Evolutionary conservation across 2,797 vertebrate genomes (phyloP).

Genomic region (Florisuga fusca): DNA sequence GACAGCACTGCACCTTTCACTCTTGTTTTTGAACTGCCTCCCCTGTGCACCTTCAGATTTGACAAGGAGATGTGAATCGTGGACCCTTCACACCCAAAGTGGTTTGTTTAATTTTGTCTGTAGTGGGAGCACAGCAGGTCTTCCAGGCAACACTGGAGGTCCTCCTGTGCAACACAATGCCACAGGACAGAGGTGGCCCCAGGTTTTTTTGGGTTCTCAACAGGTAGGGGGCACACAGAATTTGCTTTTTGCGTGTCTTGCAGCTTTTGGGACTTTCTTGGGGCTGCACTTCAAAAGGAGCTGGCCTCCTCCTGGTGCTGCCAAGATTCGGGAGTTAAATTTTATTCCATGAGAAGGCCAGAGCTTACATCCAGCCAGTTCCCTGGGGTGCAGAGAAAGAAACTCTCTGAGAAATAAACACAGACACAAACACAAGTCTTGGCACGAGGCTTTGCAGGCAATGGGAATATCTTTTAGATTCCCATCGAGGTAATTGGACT

Average conservation of each 20-base stretch:
- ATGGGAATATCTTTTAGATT: conserved; percentile 67
- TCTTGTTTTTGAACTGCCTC: background rate
- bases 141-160: accelerated
- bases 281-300: background rate
- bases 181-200: background rate
- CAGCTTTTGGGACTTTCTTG: background rate
- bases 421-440: conserved; percentile 68
- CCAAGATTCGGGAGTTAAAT: conserved; percentile 67
- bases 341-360: conserved; percentile 63
- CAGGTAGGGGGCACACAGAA: background rate
- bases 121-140: background rate
- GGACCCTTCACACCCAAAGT: background rate
- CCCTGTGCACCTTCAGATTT: background rate
- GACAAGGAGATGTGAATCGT: background rate
- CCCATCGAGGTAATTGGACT: conserved; percentile 41
- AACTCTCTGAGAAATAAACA: conserved; percentile 62
- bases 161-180: accelerated
- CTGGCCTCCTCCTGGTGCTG: background rate
- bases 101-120: background rate
- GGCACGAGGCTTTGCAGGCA: conserved; percentile 34
- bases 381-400: conserved; percentile 47
- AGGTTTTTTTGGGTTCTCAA: background rate
- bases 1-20: background rate
- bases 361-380: conserved; percentile 55
- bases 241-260: background rate